Evolutionary conservation across 2,888 invertebrate species (phyloP), one percentile per base, ranked within the genome.

Genomic region (Gandaritis pyraliata): DNA sequence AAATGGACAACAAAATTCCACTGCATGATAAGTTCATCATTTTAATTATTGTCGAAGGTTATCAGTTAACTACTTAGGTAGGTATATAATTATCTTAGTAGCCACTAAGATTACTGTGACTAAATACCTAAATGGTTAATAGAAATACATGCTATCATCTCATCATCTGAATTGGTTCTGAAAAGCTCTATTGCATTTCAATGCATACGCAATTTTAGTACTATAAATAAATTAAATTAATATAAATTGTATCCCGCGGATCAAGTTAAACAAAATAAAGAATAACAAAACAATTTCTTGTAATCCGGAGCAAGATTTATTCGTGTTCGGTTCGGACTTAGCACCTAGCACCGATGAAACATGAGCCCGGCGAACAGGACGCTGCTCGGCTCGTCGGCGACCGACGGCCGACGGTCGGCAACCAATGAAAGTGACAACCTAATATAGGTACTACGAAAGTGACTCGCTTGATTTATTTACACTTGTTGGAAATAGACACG

Each of bases 381-480:
- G 11, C n/a, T n/a, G 16, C 50, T 15, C 29, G 29, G 29, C 39
- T 23, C 59, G 53, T 55, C 53, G 33, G 10, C 10, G 29, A 33
- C 29, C 59, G 53, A 52, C 53, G 30, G 6, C 8, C 38, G 58
- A 39, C 53, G 52, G 41, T 16, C 68, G 72, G 73, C 65, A 71
- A 70, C 78, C 80, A 85, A 88, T 82, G 90, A 91, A 91, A 90
- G 88, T 87, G 87, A 89, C 87, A 86, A 82, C 77, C 77, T 75
- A 77, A 75, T 57, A 11, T 33, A 43, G 16, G 43, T 43, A 63
- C 64, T 80, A 87, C 83, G 89, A 90, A 88, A 90, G 88, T 88
- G 81, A 83, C 82, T 82, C 74, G 82, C 78, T 86, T 87, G 87
- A 90, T 89, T 90, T 90, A 90, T 90, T 88, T 87, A 89, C 89